These are phyloP conservation scores for Synanthedon tipuliformis DNA, from an alignment of 2,888 invertebrate species.

Conservation along the genomic window DNA sequence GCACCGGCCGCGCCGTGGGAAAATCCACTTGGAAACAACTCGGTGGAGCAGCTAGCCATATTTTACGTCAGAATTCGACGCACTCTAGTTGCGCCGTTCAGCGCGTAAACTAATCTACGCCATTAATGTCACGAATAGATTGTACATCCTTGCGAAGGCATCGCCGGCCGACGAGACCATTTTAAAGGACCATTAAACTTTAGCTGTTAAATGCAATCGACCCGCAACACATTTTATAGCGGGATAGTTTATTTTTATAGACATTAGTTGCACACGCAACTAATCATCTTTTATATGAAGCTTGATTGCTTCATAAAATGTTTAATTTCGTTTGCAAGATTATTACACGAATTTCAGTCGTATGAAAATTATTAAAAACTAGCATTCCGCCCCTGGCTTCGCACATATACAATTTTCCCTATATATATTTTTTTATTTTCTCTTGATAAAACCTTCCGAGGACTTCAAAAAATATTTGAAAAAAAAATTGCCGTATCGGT, in stretches of 20 bases:
- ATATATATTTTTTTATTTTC: no score
- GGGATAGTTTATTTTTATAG: no score
- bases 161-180: conserved; percentile 21
- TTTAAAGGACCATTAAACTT: conserved; percentile 16
- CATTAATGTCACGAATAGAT: conserved; percentile 53
- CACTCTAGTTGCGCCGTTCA: conserved; percentile 31
- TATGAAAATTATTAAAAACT: no score
- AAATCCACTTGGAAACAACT: conserved; percentile 29
- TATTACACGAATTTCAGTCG: no score
- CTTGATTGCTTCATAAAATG: not conserved
- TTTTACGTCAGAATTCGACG: conserved; percentile 51
- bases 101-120: conserved; percentile 33
- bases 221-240: conserved; percentile 10
- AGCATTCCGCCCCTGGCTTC: no score
- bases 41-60: conserved; percentile 35
- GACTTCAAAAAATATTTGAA: no score
- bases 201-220: conserved; percentile 20
- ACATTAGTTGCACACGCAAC: not conserved
- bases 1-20: conserved; percentile 37
- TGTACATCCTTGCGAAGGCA: conserved; percentile 48
- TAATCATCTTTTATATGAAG: not conserved
- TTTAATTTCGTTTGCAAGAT: no score
- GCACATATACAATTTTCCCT: no score
- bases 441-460: no score
- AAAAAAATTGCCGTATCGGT: no score